Percentiles rank a stretch among this genome's conserved stretches.
Evolutionary conservation across 2,888 invertebrate genomes (phyloP).

Genomic region (Lasioglossum oenotherae): DNA sequence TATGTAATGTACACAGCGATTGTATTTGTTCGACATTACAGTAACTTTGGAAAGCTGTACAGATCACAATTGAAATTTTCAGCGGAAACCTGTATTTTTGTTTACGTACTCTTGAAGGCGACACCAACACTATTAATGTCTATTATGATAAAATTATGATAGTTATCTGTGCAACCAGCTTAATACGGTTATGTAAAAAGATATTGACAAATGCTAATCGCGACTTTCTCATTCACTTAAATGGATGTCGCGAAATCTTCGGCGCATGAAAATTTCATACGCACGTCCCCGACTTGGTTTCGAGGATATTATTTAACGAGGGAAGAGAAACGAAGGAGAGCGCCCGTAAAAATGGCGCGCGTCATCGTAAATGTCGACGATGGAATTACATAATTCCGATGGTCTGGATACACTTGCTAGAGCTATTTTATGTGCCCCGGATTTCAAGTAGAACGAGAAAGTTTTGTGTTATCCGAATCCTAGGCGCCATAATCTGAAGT

Average conservation of each 20-base stretch:
- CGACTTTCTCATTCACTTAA: neutral
- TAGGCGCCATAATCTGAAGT: neutral
- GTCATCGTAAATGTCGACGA: constrained; percentile 59
- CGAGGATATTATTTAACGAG: neutral
- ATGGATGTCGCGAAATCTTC: neutral
- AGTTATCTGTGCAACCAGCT: neutral
- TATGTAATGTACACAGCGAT: too few relatives aligned
- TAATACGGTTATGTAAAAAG: neutral
- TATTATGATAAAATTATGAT: neutral
- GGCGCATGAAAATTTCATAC: neutral
- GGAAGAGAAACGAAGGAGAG: constrained; percentile 1
- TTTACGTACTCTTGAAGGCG: too few relatives aligned
- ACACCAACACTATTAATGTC: too few relatives aligned
- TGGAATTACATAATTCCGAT: constrained; percentile 62
- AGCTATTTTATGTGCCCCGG: constrained; percentile 3
- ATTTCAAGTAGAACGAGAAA: neutral
- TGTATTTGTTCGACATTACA: too few relatives aligned
- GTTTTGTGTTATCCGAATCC: neutral
- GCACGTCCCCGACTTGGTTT: neutral
- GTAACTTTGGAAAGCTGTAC: too few relatives aligned
- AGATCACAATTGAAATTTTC: too few relatives aligned
- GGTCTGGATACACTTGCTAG: constrained; percentile 57
- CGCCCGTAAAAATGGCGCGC: constrained; percentile 54
- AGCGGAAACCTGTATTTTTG: too few relatives aligned
- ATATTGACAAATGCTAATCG: neutral